A percentile compares a stretch with the other conserved stretches of the same genome.
phyloP scores from a whole-genome alignment of 2,888 invertebrate species.

The Zonitis immaculata region DNA sequence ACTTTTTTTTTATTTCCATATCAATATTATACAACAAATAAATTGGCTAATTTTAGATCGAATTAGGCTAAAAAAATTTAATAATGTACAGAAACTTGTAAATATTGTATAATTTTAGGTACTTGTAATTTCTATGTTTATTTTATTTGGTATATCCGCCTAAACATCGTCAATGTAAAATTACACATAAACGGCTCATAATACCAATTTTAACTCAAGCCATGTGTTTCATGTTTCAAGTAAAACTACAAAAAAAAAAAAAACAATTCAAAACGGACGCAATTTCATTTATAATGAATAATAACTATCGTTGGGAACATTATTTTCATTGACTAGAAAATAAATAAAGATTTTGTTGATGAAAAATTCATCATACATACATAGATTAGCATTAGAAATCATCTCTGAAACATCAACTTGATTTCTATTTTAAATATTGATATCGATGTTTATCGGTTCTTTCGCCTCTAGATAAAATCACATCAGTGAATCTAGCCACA shows the following conservation, averaged over 20 bases:
- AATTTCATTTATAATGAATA: neutral
- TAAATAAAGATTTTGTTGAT: neutral
- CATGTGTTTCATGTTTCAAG: slow-evolving; percentile 13
- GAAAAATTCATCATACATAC: too few relatives aligned
- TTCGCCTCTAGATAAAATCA: slow-evolving; percentile 35
- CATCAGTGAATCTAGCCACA: slow-evolving; percentile 46
- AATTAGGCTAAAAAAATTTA: neutral
- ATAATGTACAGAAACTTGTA: neutral
- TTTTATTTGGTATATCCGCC: slow-evolving; percentile 10
- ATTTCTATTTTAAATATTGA: slow-evolving; percentile 24
- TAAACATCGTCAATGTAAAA: slow-evolving; percentile 12
- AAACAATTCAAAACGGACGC: neutral
- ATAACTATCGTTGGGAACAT: too few relatives aligned
- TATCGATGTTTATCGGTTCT: slow-evolving; percentile 29
- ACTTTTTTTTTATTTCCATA: too few relatives aligned
- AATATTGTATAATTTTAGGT: neutral
- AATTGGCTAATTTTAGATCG: neutral
- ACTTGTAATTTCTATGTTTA: slow-evolving; percentile 7
- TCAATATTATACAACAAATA: too few relatives aligned
- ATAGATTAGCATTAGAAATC: neutral
- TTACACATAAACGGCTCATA: slow-evolving; percentile 12
- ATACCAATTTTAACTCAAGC: slow-evolving; percentile 9
- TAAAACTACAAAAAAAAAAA: neutral
- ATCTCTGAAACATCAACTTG: slow-evolving; percentile 2
- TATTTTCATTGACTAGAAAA: too few relatives aligned